Percentiles rank a stretch among this genome's conserved stretches.
Evolutionary conservation across 2,888 invertebrate species (phyloP).

Genomic region (Macroteleia sp.): DNA sequence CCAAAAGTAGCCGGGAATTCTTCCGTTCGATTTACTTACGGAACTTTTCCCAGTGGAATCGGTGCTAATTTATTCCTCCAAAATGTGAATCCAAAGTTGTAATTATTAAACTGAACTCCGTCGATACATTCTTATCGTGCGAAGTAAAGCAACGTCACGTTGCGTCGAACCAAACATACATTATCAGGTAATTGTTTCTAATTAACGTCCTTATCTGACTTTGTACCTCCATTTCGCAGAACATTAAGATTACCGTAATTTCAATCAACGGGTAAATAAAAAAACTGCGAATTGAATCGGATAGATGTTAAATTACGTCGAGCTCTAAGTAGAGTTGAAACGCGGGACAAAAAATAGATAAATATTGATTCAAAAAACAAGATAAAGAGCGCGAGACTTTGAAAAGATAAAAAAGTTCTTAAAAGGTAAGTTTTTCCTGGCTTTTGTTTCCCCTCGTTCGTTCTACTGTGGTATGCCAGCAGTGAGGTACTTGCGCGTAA

Average conservation of each 20-base stretch:
- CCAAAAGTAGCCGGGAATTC: too few relatives aligned
- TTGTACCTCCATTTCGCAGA: constrained; percentile 7
- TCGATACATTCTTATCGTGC: constrained; percentile 6
- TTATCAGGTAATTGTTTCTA: constrained; percentile 54
- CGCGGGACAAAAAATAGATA: constrained; percentile 35
- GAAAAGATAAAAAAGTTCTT: constrained; percentile 74
- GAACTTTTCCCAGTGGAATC: constrained; percentile 16
- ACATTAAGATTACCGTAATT: constrained; percentile 36
- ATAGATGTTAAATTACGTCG: constrained; percentile 31
- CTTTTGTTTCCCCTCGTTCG: constrained; percentile 69
- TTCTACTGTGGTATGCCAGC: constrained; percentile 54
- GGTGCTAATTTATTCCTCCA: constrained; percentile 37
- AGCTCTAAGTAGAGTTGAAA: constrained; percentile 8
- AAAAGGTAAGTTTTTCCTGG: constrained; percentile 74
- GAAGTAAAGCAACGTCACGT: constrained; percentile 17
- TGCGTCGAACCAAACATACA: constrained; percentile 23
- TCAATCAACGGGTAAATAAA: constrained; percentile 13
- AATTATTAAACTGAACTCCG: constrained; percentile 28
- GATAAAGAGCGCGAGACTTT: constrained; percentile 52
- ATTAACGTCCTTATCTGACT: constrained; percentile 46
- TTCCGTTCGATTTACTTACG: constrained; percentile 5
- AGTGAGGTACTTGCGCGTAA: constrained; percentile 63
- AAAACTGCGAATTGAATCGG: constrained; percentile 22
- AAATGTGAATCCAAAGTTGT: constrained; percentile 1
- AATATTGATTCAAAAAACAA: constrained; percentile 32